These are phyloP conservation scores for Zhuqinia jingwanae DNA, from an alignment of 2,888 invertebrate species.

Conservation along the genomic window DNA sequence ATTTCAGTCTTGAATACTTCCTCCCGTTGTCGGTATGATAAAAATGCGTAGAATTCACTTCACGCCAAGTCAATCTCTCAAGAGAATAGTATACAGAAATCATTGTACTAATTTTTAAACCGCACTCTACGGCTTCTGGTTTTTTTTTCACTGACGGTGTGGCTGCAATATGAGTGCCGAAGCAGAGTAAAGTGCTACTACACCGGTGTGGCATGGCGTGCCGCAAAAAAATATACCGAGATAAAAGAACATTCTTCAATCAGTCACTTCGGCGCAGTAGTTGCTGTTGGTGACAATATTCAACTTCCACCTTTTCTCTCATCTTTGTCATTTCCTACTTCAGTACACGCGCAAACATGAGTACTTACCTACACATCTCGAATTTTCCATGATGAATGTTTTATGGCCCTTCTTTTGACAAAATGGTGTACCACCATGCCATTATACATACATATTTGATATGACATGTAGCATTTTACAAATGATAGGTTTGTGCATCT, in stretches of 20 bases:
- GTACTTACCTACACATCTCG: too few species aligned
- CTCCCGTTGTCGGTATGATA: constrained; percentile 42
- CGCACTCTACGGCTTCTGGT: background rate
- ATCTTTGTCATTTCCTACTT: constrained; percentile 15
- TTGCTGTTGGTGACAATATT: background rate
- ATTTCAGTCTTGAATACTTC: constrained; percentile 33
- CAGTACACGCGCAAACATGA: too few species aligned
- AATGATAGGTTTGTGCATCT: constrained; percentile 40
- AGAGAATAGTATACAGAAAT: background rate
- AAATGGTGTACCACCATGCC: background rate
- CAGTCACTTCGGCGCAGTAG: background rate
- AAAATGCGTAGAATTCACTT: constrained; percentile 42
- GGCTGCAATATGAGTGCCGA: too few species aligned
- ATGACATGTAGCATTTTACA: constrained; percentile 18
- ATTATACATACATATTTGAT: background rate
- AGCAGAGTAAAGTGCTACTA: too few species aligned
- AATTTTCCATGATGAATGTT: constrained; percentile 13
- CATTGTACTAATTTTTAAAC: constrained; percentile 1
- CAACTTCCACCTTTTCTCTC: constrained; percentile 17
- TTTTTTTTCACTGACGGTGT: too few species aligned
- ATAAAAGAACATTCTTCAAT: background rate
- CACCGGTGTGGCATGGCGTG: background rate
- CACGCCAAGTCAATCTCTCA: constrained; percentile 36
- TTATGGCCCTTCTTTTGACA: constrained; percentile 6
- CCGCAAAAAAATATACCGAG: background rate